Evolutionary conservation across 2,113 vertebrate genomes (phyloP), one percentile per base, ranked within the genome.

Genomic region (Otolemur garnettii): DNA sequence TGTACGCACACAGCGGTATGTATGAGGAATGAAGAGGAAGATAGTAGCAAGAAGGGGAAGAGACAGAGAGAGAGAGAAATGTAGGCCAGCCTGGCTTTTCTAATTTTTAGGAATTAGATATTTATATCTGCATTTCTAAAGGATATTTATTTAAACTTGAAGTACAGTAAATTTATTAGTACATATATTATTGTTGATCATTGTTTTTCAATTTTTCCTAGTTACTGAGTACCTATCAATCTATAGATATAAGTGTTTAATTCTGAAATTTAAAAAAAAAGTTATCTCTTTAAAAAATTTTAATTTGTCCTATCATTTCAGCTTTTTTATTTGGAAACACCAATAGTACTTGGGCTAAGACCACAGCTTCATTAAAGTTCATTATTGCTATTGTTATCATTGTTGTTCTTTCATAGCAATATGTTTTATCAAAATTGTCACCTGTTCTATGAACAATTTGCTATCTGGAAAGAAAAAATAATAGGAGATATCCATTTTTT

Each of bases 51-150:
- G 30, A 13, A 66, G 69, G 24, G 35, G 38, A 21, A 72, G 21
- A 38, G 18, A 72, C n/a, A n/a, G 6, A 19, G 17, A 30, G 45
- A 33, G 24, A 91, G 0, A 13, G 17, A 91, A 22, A 45, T 35
- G 87, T 71, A 38, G 5, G 11, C 22, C 18, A 72, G 1, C 30
- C 22, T 69, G 60, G 28, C 15, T 10, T 59, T 35, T 3, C 45
- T 7, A 4, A 30, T 69, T 90, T 69, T 77, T 24, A 85, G 12
- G 7, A 7, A 78, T n/a, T 92, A 38, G 15, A 35, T 59, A 42
- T 18, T 69, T 96, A 80, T 75, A 94, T 3, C 13, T 71, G 33
- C 15, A 69, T 93, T 91, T 93, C 33, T 72, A 71, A 77, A 69
- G 35, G 8, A 60, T 72, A 74, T 26, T 66, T 86, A 3, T 81